Base-by-base conservation (phyloP, 53 echinoderm and acorn worm species). In the Crossaster papposus region DNA sequence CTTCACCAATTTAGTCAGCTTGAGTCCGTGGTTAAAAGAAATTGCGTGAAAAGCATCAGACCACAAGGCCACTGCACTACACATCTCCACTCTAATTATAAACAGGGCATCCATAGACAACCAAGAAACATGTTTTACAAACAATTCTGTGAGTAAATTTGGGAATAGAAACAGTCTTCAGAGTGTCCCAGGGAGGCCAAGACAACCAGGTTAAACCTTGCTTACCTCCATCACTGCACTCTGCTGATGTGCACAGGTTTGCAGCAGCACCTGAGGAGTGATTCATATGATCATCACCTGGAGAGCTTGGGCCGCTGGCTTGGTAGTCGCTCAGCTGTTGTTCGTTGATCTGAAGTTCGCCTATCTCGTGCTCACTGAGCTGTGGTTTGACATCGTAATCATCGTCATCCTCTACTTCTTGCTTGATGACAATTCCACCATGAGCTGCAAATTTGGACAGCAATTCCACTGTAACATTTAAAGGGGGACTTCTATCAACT, bases 161-260 rank as follows among this genome's bases (percentile, higher is more conserved):
- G 38, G 20, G 15, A 55, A 2, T 10, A 2, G 14, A 18, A 14
- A 55, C 15, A 55, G 55, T 15, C 55, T 18, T 18, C 15, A 55
- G 20, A 9, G 14, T 55, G 55, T 17, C 20, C 55, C 15, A 17
- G 2, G 11, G 55, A 18, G 5, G 8, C 7, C 53, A 10, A 52
- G 8, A 52, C 53, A 52, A 14, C 58, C 58, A 20, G 68, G n/a
- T 28, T 4, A 18, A 10, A 26, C 24, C 28, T 11, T 30, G 38
- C 54, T 74, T 63, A 86, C 86, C 77, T 22, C 86, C 86, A 36
- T 76, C 86, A 34, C 86, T 76, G 63, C 74, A 76, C 58, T 86
- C 86, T 36, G 75, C 58, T 9, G 86, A 62, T 24, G 86, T 86
- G 38, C 37, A 82, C 23, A 23, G 26, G 22, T 63, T 62, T 1